A percentile compares a stretch with the other conserved stretches of the same genome.
phyloP scores from a whole-genome alignment of 1,140 invertebrate genomes.

The Bombus turneri region DNA sequence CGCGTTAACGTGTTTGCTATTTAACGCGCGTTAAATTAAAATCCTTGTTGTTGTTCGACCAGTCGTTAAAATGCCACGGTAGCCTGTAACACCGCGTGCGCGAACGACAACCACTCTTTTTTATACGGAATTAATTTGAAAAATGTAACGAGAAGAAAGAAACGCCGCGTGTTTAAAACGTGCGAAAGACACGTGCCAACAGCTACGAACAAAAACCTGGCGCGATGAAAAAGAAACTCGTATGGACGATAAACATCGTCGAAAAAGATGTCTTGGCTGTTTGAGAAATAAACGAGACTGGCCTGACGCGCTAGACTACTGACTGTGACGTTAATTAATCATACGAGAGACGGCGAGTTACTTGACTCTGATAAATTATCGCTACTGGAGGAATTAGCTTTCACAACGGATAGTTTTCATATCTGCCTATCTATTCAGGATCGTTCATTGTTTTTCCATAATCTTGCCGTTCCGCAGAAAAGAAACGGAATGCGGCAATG shows the following conservation, averaged over 20 bases:
- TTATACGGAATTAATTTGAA: background rate
- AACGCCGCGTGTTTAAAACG: conserved; percentile 5
- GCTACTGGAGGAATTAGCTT: conserved; percentile 56
- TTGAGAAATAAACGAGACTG: conserved; percentile 19
- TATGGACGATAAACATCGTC: conserved; percentile 36
- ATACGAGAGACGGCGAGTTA: conserved; percentile 52
- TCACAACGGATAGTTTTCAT: conserved; percentile 38
- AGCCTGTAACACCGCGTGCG: background rate
- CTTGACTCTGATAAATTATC: conserved; percentile 67
- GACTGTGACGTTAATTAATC: conserved; percentile 67
- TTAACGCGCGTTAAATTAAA: background rate
- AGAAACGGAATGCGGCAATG: conserved; percentile 39
- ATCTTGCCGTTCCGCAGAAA: conserved; percentile 11
- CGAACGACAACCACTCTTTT: background rate
- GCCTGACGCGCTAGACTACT: conserved; percentile 3
- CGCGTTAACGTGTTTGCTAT: background rate
- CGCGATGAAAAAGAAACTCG: background rate
- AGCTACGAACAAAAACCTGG: background rate
- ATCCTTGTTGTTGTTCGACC: background rate
- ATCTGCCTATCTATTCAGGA: conserved; percentile 40
- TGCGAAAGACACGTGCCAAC: background rate
- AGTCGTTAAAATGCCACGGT: background rate
- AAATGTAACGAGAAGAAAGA: background rate
- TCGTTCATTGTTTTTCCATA: conserved; percentile 19
- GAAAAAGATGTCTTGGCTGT: conserved; percentile 7